Percentiles rank a stretch among this genome's conserved stretches.
These are phyloP conservation scores for Oasisia sp. DNA, from an alignment of 2,888 invertebrate genomes.

Conservation along the genomic window DNA sequence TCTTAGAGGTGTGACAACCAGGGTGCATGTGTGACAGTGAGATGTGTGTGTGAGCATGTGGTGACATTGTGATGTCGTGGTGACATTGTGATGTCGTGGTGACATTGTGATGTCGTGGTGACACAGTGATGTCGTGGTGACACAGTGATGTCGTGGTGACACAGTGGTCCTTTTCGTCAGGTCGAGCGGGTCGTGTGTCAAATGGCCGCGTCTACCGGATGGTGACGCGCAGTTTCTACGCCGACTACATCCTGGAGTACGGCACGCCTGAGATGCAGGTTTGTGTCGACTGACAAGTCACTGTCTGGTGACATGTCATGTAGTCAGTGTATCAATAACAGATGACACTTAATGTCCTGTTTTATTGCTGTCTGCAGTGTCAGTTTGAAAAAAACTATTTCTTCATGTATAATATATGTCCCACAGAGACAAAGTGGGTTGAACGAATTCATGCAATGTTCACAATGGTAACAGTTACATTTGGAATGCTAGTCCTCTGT, in stretches of 20 bases:
- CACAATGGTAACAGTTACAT: no score
- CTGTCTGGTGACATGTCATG: not conserved
- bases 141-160: not conserved
- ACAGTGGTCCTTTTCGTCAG: constrained; percentile 61
- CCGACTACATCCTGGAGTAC: constrained; percentile 56
- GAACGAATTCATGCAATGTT: no score
- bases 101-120: not conserved
- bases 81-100: not conserved
- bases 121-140: not conserved
- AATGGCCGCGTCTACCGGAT: constrained; percentile 83
- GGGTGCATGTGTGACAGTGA: not conserved
- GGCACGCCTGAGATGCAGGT: constrained; percentile 67
- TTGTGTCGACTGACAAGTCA: constrained; percentile 26
- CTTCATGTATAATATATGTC: no score
- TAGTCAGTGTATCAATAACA: not conserved
- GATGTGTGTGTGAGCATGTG: not conserved
- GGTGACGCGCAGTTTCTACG: constrained; percentile 59
- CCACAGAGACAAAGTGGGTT: no score
- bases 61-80: not conserved
- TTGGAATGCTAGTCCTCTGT: no score
- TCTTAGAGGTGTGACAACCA: not conserved
- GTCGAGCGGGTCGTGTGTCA: constrained; percentile 88
- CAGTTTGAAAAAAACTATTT: not conserved
- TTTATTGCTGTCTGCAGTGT: not conserved
- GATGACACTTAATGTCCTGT: not conserved